Evolutionary conservation across 2,888 invertebrate genomes (phyloP), one percentile per base, ranked within the genome.

Genomic region (Lydus trimaculatus): DNA sequence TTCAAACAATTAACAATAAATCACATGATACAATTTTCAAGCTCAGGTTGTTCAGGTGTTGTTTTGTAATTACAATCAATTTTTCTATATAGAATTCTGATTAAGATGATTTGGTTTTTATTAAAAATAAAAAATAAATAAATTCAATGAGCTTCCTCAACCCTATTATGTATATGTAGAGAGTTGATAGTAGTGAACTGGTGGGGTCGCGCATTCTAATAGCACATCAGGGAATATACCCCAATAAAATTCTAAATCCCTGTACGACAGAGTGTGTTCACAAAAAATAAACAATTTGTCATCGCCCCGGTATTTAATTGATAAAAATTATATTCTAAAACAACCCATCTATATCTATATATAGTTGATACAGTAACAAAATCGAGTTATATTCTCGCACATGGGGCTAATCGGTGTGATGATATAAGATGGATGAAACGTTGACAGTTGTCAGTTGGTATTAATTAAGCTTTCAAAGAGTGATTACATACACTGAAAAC

Each of bases 211-310:
- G 68, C 66, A 68, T 70, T 69, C 75, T 82, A 82, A 82, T 82
- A 77, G 81, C 76, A 75, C 81, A 75, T 75, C 75, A 69, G 82
- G 82, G 82, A 82, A 82, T 81, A 76, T 75, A 75, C 81, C 81
- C 81, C 74, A 81, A 80, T 81, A 81, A 81, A 81, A 80, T 73
- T 80, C 77, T 75, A 80, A 82, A 82, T 80, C 81, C 80, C 77
- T 66, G 76, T 75, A 65, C 75, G 76, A 75, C 76, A 77, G 75
- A 76, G 74, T 71, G 69, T 69, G 71, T 74, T 74, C 72, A 65
- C 72, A 75, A 75, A 78, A 78, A 78, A 80, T 78, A 80, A 80
- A 82, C 80, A 81, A 81, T 82, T 81, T 82, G 80, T 82, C 81
- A 82, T 80, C 48, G 48, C 74, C 73, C 74, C 71, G 63, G 74